Percentiles rank a stretch among this genome's conserved stretches.
phyloP scores from a whole-genome alignment of 2,113 vertebrate species.

The Dryoscopus gambensis region DNA sequence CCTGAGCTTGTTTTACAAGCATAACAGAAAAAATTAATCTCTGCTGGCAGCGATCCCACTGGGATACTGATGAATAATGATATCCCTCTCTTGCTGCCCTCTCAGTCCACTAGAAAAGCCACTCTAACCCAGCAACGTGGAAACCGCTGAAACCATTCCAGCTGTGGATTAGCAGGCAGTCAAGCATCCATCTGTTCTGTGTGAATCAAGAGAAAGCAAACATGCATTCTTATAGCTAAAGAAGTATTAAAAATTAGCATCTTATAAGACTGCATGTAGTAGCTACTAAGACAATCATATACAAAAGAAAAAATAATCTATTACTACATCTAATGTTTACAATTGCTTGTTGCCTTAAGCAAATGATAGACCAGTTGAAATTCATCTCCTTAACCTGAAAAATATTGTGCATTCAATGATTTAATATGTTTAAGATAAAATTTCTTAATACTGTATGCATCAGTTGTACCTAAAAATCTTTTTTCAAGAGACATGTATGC shows the following conservation, averaged over 20 bases:
- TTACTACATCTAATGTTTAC: background rate
- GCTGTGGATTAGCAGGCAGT: conserved; percentile 86
- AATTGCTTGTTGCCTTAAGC: conserved; percentile 4
- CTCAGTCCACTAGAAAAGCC: conserved; percentile 86
- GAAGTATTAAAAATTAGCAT: conserved; percentile 65
- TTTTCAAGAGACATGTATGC: background rate
- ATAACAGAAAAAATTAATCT: conserved; percentile 90
- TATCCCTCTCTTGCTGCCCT: conserved; percentile 85
- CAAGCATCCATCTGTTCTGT: conserved; percentile 85
- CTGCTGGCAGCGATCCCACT: conserved; percentile 83
- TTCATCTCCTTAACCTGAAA: background rate
- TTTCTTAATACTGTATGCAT: background rate
- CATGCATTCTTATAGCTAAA: conserved; percentile 74
- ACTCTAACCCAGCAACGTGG: conserved; percentile 83
- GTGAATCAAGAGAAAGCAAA: conserved; percentile 75
- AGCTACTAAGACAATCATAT: conserved; percentile 30
- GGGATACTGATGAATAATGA: conserved; percentile 89
- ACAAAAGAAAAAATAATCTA: conserved; percentile 12
- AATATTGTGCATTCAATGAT: background rate
- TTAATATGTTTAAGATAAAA: background rate
- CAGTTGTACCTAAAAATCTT: background rate
- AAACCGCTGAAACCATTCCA: conserved; percentile 84
- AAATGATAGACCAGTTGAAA: background rate
- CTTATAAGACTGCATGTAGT: conserved; percentile 30
- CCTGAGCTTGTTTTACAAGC: conserved; percentile 89